These are phyloP conservation scores for Caenorhabditis elegans DNA, from an alignment of 1,140 invertebrate species.

Conservation along the genomic window WBcel235 BX284603.4:5257501-5258000, in stretches of 20 bases:
- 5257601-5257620: slow-evolving; percentile 44
- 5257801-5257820: slow-evolving; percentile 90
- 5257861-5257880: slow-evolving; percentile 68
- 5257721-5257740: slow-evolving; percentile 86
- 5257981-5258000: slow-evolving; percentile 80
- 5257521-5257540: slow-evolving; percentile 88
- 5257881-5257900: slow-evolving; percentile 88
- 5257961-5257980: slow-evolving; percentile 78
- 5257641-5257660: slow-evolving; percentile 82
- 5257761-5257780: not conserved
- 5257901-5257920: slow-evolving; percentile 87
- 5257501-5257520: slow-evolving; percentile 95
- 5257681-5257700: slow-evolving; percentile 86
- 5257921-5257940: slow-evolving; percentile 90
- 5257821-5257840: slow-evolving; percentile 89
- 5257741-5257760: slow-evolving; percentile 84
- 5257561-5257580: slow-evolving; percentile 80
- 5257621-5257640: slow-evolving; percentile 91
- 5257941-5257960: slow-evolving; percentile 92
- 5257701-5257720: slow-evolving; percentile 74
- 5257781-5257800: not conserved
- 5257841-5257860: slow-evolving; percentile 73
- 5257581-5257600: slow-evolving; percentile 13
- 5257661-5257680: slow-evolving; percentile 78
- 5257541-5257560: slow-evolving; percentile 92